These are phyloP conservation scores for Isoperla grammatica DNA, from an alignment of 2,888 invertebrate species.

Conservation along the genomic window DNA sequence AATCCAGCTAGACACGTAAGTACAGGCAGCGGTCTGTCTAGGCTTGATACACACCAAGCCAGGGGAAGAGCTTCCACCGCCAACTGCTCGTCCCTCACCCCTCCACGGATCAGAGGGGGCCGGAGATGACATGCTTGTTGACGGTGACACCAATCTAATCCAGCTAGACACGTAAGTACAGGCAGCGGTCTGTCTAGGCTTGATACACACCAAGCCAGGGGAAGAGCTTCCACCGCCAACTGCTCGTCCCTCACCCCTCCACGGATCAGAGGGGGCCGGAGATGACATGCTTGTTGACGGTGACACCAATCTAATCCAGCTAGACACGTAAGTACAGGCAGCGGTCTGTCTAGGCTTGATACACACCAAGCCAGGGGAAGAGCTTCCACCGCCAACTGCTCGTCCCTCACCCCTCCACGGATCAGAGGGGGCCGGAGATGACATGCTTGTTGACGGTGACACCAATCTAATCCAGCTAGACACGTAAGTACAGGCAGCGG, in stretches of 20 bases:
- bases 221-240: slow-evolving; percentile 41
- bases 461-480: slow-evolving; percentile 96
- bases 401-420: slow-evolving; percentile 45
- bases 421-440: slow-evolving; percentile 45
- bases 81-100: slow-evolving; percentile 39
- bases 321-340: slow-evolving; percentile 71
- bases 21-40: too few species aligned
- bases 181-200: too few species aligned
- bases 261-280: slow-evolving; percentile 45
- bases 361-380: slow-evolving; percentile 85
- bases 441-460: slow-evolving; percentile 62
- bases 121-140: slow-evolving; percentile 51
- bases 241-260: slow-evolving; percentile 42
- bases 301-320: slow-evolving; percentile 93
- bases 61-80: slow-evolving; percentile 43
- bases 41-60: slow-evolving; percentile 98
- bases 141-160: slow-evolving; percentile 89
- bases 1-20: slow-evolving; percentile 86
- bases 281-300: slow-evolving; percentile 56
- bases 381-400: slow-evolving; percentile 36
- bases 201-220: slow-evolving; percentile 95
- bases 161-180: slow-evolving; percentile 76
- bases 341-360: too few species aligned
- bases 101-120: slow-evolving; percentile 46
- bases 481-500: slow-evolving; percentile 57